phyloP scores from a whole-genome alignment of 2,113 vertebrate species.

The Xenotilapia caudafasciata region DNA sequence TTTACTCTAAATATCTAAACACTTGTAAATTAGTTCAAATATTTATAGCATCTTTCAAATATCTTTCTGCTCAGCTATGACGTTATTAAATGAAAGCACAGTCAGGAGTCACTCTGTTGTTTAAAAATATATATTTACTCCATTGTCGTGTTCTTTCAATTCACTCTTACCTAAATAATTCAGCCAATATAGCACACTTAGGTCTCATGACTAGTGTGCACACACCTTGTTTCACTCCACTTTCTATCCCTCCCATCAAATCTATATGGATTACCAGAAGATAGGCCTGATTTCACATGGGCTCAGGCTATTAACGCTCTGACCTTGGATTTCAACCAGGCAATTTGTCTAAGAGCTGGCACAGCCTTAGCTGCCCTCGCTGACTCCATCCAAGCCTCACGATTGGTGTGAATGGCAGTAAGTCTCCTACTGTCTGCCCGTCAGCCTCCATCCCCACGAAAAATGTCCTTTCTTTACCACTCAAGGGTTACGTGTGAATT shows the following conservation, averaged over 20 bases:
- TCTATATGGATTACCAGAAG: constrained; percentile 52
- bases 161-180: background rate
- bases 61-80: background rate
- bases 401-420: constrained; percentile 31
- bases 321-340: constrained; percentile 65
- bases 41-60: background rate
- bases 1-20: background rate
- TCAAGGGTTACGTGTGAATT: constrained; percentile 41
- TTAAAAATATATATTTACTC: background rate
- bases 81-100: background rate
- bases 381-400: background rate
- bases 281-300: constrained; percentile 60
- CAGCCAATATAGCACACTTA: background rate
- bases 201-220: background rate
- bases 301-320: constrained; percentile 58
- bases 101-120: background rate
- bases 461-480: constrained; percentile 8
- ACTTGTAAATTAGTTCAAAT: background rate
- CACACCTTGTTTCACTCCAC: background rate
- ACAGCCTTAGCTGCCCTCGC: constrained; percentile 3
- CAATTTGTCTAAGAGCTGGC: constrained; percentile 60
- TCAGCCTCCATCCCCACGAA: background rate
- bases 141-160: background rate
- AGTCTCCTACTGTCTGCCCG: constrained; percentile 6
- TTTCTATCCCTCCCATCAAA: constrained; percentile 25